A percentile compares a stretch with the other conserved stretches of the same genome.
These are phyloP conservation scores for Glaucopsyche alexis DNA, from an alignment of 2,888 invertebrate genomes.

Conservation along the genomic window DNA sequence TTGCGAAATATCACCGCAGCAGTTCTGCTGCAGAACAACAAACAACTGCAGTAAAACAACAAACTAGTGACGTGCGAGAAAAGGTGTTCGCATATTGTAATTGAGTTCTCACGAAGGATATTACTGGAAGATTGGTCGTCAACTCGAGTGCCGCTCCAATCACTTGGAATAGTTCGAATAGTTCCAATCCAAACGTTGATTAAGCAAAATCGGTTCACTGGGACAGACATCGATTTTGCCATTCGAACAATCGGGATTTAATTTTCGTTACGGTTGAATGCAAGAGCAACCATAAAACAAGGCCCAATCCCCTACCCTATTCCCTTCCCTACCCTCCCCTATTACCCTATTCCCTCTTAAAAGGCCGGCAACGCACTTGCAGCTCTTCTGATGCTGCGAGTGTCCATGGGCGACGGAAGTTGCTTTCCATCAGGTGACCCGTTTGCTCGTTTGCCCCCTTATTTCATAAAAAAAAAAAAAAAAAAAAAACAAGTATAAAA, in stretches of 20 bases:
- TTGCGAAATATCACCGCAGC: neutral
- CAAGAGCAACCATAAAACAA: neutral
- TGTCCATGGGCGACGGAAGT: too few relatives aligned
- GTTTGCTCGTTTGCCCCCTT: too few relatives aligned
- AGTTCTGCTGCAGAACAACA: neutral
- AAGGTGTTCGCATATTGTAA: slow-evolving; percentile 65
- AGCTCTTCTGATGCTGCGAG: too few relatives aligned
- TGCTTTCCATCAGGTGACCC: too few relatives aligned
- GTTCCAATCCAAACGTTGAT: slow-evolving; percentile 68
- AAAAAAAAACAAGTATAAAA: neutral
- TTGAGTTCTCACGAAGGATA: slow-evolving; percentile 75
- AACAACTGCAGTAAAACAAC: neutral
- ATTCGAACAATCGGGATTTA: slow-evolving; percentile 28
- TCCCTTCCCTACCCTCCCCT: too few relatives aligned
- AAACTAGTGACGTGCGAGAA: slow-evolving; percentile 49
- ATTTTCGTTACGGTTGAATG: slow-evolving; percentile 18
- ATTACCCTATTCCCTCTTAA: too few relatives aligned
- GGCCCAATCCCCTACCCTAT: too few relatives aligned
- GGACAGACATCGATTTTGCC: slow-evolving; percentile 56
- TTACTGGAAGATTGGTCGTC: slow-evolving; percentile 78
- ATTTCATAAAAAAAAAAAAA: too few relatives aligned
- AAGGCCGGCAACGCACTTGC: too few relatives aligned
- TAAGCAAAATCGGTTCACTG: slow-evolving; percentile 75
- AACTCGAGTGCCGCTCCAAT: slow-evolving; percentile 67
- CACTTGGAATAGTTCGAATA: slow-evolving; percentile 66